These are phyloP conservation scores for Epinotia ramella DNA, from an alignment of 2,888 invertebrate genomes.

Conservation along the genomic window DNA sequence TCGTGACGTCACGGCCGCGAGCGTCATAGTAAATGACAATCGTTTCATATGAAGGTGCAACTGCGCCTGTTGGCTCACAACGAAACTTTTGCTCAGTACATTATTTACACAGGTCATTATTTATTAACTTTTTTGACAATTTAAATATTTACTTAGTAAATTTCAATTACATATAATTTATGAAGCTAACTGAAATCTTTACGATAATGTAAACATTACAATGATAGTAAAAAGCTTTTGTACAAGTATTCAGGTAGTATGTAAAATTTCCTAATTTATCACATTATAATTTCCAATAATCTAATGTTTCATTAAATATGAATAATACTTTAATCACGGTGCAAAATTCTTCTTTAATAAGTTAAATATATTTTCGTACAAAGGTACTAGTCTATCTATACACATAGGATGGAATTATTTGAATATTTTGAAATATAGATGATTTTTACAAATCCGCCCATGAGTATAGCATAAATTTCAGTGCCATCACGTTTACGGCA, in stretches of 20 bases:
- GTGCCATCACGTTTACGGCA: neutral
- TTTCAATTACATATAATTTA: slow-evolving; percentile 3
- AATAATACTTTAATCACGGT: slow-evolving; percentile 30
- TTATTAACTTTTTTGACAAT: neutral
- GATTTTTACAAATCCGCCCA: neutral
- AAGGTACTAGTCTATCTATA: slow-evolving; percentile 10
- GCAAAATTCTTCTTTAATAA: slow-evolving; percentile 4
- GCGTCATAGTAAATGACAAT: no score
- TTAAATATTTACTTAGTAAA: neutral
- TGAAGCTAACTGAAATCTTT: slow-evolving; percentile 25
- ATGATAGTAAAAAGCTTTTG: slow-evolving; percentile 43
- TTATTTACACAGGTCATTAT: neutral
- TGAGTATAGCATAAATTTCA: neutral
- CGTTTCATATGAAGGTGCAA: neutral
- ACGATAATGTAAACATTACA: slow-evolving; percentile 40
- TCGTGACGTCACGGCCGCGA: no score
- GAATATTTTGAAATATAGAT: slow-evolving; percentile 5
- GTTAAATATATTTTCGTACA: slow-evolving; percentile 11
- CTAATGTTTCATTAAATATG: slow-evolving; percentile 20
- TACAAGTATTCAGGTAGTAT: slow-evolving; percentile 47
- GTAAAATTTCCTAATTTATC: slow-evolving; percentile 43
- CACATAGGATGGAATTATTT: slow-evolving; percentile 19
- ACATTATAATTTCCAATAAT: slow-evolving; percentile 38
- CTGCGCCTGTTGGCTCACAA: neutral
- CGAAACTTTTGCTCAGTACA: neutral